Evolutionary conservation across 2,888 invertebrate species (phyloP).

Genomic region (Drosophila bunnanda): DNA sequence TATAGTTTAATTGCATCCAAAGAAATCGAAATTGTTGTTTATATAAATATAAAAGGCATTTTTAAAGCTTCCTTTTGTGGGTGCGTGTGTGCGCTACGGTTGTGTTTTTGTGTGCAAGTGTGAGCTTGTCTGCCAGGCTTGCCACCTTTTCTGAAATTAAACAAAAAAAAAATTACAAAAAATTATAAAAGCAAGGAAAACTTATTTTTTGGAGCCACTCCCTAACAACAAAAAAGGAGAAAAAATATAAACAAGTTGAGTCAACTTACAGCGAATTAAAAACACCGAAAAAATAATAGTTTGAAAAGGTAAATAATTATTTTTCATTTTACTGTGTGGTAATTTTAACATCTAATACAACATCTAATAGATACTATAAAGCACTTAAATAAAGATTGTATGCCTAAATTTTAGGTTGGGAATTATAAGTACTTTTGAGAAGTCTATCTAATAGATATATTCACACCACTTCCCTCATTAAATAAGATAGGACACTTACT

Average conservation of each 20-base stretch:
- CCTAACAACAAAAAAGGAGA: conserved; percentile 29
- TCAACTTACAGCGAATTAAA: conserved; percentile 12
- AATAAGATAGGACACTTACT: background rate
- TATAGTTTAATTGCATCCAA: conserved; percentile 29
- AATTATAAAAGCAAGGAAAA: conserved; percentile 17
- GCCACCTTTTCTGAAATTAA: conserved; percentile 50
- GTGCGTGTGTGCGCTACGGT: conserved; percentile 23
- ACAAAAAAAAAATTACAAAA: conserved; percentile 4
- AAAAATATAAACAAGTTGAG: conserved; percentile 20
- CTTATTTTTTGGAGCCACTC: conserved; percentile 48
- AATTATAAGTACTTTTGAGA: background rate
- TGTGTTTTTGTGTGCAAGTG: conserved; percentile 32
- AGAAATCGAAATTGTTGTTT: conserved; percentile 24
- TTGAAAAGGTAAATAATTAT: conserved; percentile 55
- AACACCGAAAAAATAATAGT: conserved; percentile 18
- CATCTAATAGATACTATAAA: too few species aligned
- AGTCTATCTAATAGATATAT: background rate
- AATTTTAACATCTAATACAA: too few species aligned
- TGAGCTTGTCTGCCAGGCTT: conserved; percentile 62
- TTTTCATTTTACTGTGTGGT: too few species aligned
- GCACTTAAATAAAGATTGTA: too few species aligned
- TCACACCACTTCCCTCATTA: background rate
- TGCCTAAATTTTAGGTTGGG: background rate
- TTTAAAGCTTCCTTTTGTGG: conserved; percentile 32
- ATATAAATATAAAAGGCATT: conserved; percentile 13